Evolutionary conservation across 2,797 vertebrate genomes (phyloP).

Genomic region (Leontocebus nigricollis): DNA sequence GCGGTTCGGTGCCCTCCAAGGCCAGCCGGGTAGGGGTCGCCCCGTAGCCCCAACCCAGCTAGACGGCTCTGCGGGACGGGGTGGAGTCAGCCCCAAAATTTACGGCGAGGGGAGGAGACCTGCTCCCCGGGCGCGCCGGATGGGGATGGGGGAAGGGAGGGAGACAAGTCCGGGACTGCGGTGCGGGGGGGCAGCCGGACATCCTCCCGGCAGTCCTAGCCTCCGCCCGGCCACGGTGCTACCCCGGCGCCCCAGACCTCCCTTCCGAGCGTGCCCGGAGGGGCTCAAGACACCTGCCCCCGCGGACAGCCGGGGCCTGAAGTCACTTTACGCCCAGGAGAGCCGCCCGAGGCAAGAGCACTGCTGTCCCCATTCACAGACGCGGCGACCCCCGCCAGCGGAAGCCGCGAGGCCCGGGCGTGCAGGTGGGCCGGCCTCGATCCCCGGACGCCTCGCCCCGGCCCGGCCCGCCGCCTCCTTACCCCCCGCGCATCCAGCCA

Average conservation of each 20-base stretch:
- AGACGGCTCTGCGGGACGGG: not conserved
- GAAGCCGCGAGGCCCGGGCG: not conserved
- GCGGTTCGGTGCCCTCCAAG: not conserved
- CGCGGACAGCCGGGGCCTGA: not conserved
- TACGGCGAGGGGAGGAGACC: too few species aligned
- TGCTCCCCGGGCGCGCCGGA: not conserved
- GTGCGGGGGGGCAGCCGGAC: not conserved
- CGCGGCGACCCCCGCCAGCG: not conserved
- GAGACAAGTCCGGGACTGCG: too few species aligned
- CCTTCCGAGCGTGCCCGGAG: not conserved
- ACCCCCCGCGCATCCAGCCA: conserved; percentile 96
- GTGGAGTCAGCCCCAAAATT: not conserved
- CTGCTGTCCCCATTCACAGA: not conserved
- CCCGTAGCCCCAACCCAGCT: not conserved
- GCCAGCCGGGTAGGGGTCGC: not conserved
- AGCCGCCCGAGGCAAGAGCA: not conserved
- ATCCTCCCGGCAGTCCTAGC: not conserved
- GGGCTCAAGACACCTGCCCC: not conserved
- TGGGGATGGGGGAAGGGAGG: too few species aligned
- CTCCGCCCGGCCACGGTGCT: not conserved
- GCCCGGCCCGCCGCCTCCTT: conserved; percentile 74
- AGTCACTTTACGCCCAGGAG: not conserved
- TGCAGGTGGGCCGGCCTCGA: not conserved
- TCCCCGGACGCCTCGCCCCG: not conserved
- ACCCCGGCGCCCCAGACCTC: not conserved